phyloP scores from a whole-genome alignment of 2,888 invertebrate genomes.

The Odontomyia ornata region DNA sequence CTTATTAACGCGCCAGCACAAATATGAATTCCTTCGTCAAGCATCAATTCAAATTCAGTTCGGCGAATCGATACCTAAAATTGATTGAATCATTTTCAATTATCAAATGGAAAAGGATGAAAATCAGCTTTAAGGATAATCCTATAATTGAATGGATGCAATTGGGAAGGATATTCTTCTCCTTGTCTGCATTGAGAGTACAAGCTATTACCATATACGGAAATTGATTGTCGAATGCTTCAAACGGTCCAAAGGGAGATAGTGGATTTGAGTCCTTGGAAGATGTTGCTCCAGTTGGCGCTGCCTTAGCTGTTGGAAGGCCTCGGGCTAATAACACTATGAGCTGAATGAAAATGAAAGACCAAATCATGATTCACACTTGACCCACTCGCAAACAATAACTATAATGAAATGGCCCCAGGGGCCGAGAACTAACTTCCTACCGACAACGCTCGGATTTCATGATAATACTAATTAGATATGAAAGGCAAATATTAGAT shows the following conservation, averaged over 20 bases:
- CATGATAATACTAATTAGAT: constrained; percentile 15
- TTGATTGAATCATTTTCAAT: neutral
- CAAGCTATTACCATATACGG: constrained; percentile 25
- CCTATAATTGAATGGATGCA: neutral
- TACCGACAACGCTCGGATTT: neutral
- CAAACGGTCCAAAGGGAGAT: neutral
- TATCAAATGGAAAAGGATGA: neutral
- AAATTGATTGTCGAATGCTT: constrained; percentile 16
- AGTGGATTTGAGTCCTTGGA: neutral
- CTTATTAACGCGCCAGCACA: constrained; percentile 11
- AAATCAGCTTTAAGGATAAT: constrained; percentile 9
- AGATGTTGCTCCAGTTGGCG: neutral
- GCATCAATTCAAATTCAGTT: constrained; percentile 18
- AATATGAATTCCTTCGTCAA: constrained; percentile 14
- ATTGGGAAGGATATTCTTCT: neutral
- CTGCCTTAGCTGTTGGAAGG: neutral
- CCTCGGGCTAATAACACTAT: neutral
- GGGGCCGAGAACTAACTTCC: neutral
- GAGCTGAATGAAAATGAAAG: neutral
- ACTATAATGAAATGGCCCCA: neutral
- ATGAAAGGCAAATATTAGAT: neutral
- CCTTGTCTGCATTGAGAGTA: no score
- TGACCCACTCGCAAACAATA: constrained; percentile 28
- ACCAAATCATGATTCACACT: neutral
- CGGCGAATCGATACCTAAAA: constrained; percentile 16